Evolutionary conservation across 2,888 invertebrate genomes (phyloP).

Genomic region (Furcula furcula): DNA sequence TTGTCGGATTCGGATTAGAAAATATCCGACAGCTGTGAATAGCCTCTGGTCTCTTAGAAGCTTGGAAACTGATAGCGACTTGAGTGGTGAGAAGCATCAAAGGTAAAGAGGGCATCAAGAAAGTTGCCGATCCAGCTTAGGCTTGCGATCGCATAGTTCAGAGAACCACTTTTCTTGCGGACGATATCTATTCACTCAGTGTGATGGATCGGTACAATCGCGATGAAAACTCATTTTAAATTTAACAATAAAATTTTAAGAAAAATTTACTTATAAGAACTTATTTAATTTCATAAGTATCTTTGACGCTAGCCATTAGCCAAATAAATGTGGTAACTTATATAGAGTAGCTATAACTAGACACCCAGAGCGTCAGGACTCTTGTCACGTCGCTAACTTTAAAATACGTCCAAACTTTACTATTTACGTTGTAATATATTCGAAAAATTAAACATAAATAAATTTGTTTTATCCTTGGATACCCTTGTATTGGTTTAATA

Average conservation of each 20-base stretch:
- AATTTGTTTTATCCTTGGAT: no score
- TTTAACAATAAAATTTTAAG: constrained; percentile 16
- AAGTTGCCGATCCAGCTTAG: constrained; percentile 47
- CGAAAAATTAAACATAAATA: no score
- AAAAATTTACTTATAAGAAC: constrained; percentile 13
- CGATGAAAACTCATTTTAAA: constrained; percentile 21
- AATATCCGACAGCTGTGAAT: no score
- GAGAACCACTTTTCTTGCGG: constrained; percentile 44
- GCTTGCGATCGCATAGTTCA: constrained; percentile 40
- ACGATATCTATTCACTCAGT: constrained; percentile 37
- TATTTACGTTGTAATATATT: constrained; percentile 6
- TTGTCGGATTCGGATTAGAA: no score
- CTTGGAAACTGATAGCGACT: not conserved
- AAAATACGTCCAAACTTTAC: constrained; percentile 11
- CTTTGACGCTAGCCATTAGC: constrained; percentile 18
- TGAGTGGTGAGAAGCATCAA: not conserved
- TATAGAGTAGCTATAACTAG: constrained; percentile 5
- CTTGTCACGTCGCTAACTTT: constrained; percentile 14
- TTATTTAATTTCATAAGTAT: constrained; percentile 24
- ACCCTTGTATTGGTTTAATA: no score
- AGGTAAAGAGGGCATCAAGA: constrained; percentile 44
- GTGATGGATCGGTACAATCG: constrained; percentile 44
- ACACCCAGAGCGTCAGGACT: constrained; percentile 5
- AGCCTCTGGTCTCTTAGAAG: no score
- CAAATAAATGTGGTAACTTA: constrained; percentile 3